Percentiles rank a stretch among this genome's conserved stretches.
Conservation (phyloP, 2,797 vertebrate genomes). For the Sarcophilus harrisii region DNA sequence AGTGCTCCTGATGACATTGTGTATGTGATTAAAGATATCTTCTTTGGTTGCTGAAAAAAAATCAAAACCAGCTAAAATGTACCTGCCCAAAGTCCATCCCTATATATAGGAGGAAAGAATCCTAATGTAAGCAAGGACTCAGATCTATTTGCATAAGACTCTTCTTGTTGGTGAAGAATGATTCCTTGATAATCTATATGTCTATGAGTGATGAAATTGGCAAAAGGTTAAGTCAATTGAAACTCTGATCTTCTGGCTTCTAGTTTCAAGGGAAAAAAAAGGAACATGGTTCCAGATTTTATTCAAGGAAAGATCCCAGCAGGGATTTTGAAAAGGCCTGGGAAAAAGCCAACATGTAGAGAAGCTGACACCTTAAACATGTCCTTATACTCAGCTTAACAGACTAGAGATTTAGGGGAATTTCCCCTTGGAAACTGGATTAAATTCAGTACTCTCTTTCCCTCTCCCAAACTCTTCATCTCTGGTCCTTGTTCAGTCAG, state of each 20-base stretch:
- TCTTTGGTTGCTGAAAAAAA: slow-evolving; percentile 51
- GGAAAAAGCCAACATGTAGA: neutral
- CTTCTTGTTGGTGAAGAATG: neutral
- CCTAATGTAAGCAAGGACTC: neutral
- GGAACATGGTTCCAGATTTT: neutral
- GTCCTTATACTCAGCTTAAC: neutral
- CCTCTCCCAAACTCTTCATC: neutral
- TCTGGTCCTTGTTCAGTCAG: neutral
- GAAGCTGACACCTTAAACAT: neutral
- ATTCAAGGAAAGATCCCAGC: neutral
- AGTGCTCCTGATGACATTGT: slow-evolving; percentile 58
- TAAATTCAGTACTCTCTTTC: neutral
- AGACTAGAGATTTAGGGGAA: neutral
- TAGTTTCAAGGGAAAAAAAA: neutral
- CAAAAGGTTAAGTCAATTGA: neutral
- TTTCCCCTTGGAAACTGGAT: neutral
- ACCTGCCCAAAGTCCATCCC: slow-evolving; percentile 37
- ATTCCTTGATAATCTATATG: neutral
- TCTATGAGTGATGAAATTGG: neutral
- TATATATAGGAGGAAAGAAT: neutral
- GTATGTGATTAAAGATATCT: slow-evolving; percentile 66
- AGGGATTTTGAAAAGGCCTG: neutral
- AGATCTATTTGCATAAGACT: neutral
- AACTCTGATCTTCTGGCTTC: neutral
- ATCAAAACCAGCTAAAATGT: slow-evolving; percentile 70